Base-by-base conservation (phyloP, 2,113 vertebrate species). In the Promerops cafer region DNA sequence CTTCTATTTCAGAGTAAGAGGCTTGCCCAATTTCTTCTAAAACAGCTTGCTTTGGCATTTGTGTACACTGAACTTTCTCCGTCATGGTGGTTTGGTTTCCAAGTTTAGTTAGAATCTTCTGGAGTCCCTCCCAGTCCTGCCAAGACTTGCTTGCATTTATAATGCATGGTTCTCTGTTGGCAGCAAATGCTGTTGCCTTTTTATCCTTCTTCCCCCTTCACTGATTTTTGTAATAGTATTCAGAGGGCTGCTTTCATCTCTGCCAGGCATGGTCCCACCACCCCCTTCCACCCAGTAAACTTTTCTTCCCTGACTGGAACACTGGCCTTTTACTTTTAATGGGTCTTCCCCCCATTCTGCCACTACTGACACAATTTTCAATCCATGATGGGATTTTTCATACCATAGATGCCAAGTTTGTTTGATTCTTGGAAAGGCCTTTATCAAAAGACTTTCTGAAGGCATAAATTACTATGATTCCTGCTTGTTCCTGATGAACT, bases 71-170 rank as follows among this genome's bases (percentile, higher is more conserved):
- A 91, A 88, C 87, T 91, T 91, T 91, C 84, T 95, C 91, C 1
- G 6, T 93, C 90, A 87, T 60, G 82, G 87, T 87, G 70, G 77
- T 80, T 88, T 79, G 79, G 75, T 82, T 87, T 94, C 90, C 11
- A 14, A 66, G 66, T 87, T 94, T 53, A 88, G 53, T 85, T 93
- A 90, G 91, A 94, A 96, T 66, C n/a, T 95, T 94, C 94, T 97
- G 88, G 93, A 93, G 64, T 77, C 61, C 82, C 54, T 96, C 61
- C 78, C 77, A 94, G 65, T 91, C 61, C 77, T 80, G 79, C 78
- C 13, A 44, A 87, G 87, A 86, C 49, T 90, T 89, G 65, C 61
- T 89, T 72, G 65, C 59, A 57, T 49, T 83, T 94, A 49, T 18
- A 94, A 75, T 75, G 49, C 82, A 72, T 19, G 71, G 83, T 59